Evolutionary conservation across 2,113 vertebrate species (phyloP).

Genomic region (Coryphaenoides rupestris): DNA sequence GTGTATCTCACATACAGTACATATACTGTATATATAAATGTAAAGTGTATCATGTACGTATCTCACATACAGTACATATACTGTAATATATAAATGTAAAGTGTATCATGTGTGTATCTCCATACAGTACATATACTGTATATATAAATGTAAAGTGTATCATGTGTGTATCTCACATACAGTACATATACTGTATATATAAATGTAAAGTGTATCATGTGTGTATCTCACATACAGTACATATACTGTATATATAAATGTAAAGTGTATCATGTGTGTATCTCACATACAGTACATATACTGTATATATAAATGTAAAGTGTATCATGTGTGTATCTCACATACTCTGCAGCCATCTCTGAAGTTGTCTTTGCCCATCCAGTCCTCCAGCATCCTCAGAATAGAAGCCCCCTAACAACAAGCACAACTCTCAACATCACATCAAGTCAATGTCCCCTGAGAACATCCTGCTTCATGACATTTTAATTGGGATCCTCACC

Average conservation of each 20-base stretch:
- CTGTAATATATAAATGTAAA: no score
- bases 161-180: conserved; percentile 61
- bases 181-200: no score
- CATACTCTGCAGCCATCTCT: conserved; percentile 80
- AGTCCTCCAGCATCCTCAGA: conserved; percentile 83
- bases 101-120: background rate
- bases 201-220: no score
- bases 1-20: conserved; percentile 61
- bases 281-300: conserved; percentile 54
- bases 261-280: background rate
- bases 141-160: no score
- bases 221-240: conserved; percentile 61
- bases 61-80: conserved; percentile 70
- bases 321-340: background rate
- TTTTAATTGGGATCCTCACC: no score
- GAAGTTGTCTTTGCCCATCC: conserved; percentile 78
- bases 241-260: no score
- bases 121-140: no score
- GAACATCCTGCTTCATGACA: no score
- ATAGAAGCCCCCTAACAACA: conserved; percentile 79
- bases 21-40: no score
- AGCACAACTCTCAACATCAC: background rate
- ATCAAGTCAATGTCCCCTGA: background rate
- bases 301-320: background rate
- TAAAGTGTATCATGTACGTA: background rate